phyloP scores from a whole-genome alignment of 2,797 vertebrate genomes.

The Mormyrus hasselquistii region DNA sequence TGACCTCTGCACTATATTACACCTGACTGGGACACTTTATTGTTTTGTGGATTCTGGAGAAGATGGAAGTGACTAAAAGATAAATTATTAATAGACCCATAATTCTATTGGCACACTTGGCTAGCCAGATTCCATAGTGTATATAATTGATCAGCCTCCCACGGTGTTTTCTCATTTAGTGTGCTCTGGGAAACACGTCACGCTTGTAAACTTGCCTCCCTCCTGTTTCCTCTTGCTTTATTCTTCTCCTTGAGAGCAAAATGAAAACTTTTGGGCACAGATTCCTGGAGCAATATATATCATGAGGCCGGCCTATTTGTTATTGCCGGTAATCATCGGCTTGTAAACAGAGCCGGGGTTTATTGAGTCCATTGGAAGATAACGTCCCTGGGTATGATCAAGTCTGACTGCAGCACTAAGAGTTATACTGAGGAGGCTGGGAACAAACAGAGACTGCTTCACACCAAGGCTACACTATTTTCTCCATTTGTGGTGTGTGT shows the following conservation, averaged over 20 bases:
- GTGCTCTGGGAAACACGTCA: slow-evolving; percentile 37
- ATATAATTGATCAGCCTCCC: slow-evolving; percentile 47
- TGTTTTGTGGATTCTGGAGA: slow-evolving; percentile 36
- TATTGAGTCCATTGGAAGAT: not conserved
- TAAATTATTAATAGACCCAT: slow-evolving; percentile 40
- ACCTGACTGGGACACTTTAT: slow-evolving; percentile 25
- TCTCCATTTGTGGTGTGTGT: not conserved
- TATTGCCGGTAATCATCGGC: not conserved
- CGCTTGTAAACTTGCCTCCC: slow-evolving; percentile 28
- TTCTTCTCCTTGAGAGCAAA: slow-evolving; percentile 20
- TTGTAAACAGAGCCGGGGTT: not conserved
- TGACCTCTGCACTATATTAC: not conserved
- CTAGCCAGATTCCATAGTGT: slow-evolving; percentile 37
- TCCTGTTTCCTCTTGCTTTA: slow-evolving; percentile 11
- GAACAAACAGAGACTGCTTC: not conserved
- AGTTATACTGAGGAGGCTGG: not conserved
- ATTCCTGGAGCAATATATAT: not conserved
- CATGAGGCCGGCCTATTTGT: not conserved
- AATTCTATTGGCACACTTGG: slow-evolving; percentile 40
- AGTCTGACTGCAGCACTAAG: not conserved
- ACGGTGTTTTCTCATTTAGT: slow-evolving; percentile 44
- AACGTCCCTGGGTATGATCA: not conserved
- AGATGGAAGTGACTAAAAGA: slow-evolving; percentile 39
- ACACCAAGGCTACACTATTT: not conserved
- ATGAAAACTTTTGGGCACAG: slow-evolving; percentile 13